These are phyloP conservation scores for Pseudomyrmex pallidus DNA, from an alignment of 1,140 invertebrate genomes.

Conservation along the genomic window DNA sequence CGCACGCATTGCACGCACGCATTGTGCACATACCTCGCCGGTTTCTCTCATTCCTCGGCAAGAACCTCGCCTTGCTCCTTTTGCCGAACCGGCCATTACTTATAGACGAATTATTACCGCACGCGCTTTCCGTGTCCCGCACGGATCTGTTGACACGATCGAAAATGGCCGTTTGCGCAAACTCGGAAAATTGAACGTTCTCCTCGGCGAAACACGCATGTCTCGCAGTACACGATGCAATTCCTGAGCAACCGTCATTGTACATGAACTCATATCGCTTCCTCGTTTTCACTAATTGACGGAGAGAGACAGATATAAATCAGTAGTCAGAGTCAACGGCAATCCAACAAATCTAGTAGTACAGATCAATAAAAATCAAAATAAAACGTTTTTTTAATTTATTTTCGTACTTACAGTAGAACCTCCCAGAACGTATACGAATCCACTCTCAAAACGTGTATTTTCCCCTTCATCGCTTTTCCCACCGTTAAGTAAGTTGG, in stretches of 20 bases:
- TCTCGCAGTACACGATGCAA: not conserved
- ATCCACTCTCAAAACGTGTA: too few relatives aligned
- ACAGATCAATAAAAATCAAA: too few relatives aligned
- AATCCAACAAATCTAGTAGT: not conserved
- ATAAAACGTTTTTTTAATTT: too few relatives aligned
- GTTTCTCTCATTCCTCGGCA: conserved; percentile 5
- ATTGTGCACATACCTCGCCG: too few relatives aligned
- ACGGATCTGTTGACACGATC: conserved; percentile 45
- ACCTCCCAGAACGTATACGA: too few relatives aligned
- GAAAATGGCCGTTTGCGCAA: conserved; percentile 29
- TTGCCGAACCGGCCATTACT: conserved; percentile 62
- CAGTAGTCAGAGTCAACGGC: not conserved
- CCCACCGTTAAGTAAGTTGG: too few relatives aligned
- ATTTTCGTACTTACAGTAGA: too few relatives aligned
- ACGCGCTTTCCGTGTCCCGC: conserved; percentile 32
- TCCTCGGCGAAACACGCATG: conserved; percentile 41
- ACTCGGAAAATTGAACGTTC: conserved; percentile 61
- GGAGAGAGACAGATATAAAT: not conserved
- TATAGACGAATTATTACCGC: conserved; percentile 72
- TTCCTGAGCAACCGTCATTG: not conserved
- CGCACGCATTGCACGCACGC: conserved; percentile 15
- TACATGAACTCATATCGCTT: conserved; percentile 7
- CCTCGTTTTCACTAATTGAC: not conserved
- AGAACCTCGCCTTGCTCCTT: not conserved
- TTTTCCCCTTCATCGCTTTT: too few relatives aligned